A percentile compares a stretch with the other conserved stretches of the same genome.
These are phyloP conservation scores for Hypomecis punctinalis DNA, from an alignment of 2,888 invertebrate species.

Conservation along the genomic window DNA sequence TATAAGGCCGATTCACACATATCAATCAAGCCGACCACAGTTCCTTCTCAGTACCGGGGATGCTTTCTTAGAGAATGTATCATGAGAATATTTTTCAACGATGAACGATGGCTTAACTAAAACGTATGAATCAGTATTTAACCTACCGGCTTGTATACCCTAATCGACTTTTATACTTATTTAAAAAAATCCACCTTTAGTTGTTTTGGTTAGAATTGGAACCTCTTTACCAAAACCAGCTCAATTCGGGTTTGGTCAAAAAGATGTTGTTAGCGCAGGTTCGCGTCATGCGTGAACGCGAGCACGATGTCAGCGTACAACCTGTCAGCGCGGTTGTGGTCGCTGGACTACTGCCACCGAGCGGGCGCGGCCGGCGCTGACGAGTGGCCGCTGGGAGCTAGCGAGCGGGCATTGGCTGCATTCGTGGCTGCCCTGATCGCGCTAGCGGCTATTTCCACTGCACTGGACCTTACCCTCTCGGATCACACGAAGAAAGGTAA, in stretches of 20 bases:
- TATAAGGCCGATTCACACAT: too few species aligned
- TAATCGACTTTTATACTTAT: too few species aligned
- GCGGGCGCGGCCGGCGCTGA: slow-evolving; percentile 34
- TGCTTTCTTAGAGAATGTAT: too few species aligned
- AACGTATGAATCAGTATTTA: too few species aligned
- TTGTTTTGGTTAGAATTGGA: too few species aligned
- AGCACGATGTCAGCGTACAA: slow-evolving; percentile 61
- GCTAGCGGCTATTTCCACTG: slow-evolving; percentile 65
- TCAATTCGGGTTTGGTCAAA: background rate
- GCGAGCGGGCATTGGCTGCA: slow-evolving; percentile 62
- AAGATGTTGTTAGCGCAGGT: slow-evolving; percentile 59
- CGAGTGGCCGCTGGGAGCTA: slow-evolving; percentile 47
- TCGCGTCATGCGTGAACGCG: slow-evolving; percentile 70
- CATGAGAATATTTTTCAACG: too few species aligned
- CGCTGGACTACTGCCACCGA: slow-evolving; percentile 68
- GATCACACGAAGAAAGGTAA: slow-evolving; percentile 70
- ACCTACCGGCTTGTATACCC: too few species aligned
- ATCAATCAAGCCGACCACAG: too few species aligned
- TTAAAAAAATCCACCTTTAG: too few species aligned
- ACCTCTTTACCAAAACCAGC: too few species aligned
- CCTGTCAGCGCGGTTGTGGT: slow-evolving; percentile 65
- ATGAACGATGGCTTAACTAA: too few species aligned
- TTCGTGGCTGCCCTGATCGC: slow-evolving; percentile 61
- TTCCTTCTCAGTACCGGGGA: too few species aligned
- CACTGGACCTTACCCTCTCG: slow-evolving; percentile 63